A percentile compares a stretch with the other conserved stretches of the same genome.
Conservation (phyloP, 2,797 vertebrate species). For the Pyrocephalus nanus region DNA sequence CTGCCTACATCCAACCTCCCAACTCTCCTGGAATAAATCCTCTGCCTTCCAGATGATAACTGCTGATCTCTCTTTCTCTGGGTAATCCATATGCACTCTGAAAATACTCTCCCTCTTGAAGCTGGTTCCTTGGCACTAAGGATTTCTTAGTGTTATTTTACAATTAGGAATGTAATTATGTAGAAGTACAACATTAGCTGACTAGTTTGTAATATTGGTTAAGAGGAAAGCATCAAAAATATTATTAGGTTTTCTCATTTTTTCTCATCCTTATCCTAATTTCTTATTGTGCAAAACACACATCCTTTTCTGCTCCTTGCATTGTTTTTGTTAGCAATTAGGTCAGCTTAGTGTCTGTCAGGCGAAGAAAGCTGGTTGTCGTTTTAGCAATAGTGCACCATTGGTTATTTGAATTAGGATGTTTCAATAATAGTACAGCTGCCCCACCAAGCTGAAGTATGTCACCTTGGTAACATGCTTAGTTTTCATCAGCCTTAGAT, state of each 20-base stretch:
- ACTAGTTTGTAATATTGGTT: background rate
- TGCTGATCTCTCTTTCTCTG: background rate
- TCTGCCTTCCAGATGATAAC: background rate
- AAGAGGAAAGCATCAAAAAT: constrained; percentile 8
- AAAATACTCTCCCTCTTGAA: constrained; percentile 15
- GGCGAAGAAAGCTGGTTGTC: background rate
- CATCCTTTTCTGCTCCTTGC: background rate
- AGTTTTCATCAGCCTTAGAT: background rate
- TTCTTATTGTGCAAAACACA: background rate
- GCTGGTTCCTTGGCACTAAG: background rate
- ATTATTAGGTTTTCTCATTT: background rate
- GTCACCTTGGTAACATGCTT: constrained; percentile 33
- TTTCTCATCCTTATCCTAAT: background rate
- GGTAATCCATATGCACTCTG: background rate
- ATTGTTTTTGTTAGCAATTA: background rate
- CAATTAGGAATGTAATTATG: constrained; percentile 6
- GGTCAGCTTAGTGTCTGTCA: background rate
- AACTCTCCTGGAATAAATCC: background rate
- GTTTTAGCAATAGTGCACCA: background rate
- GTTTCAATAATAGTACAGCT: constrained; percentile 12
- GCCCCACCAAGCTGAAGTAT: constrained; percentile 38
- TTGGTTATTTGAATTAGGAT: background rate
- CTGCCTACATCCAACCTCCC: background rate
- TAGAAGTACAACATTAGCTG: background rate
- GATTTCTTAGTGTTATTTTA: background rate